Base-by-base conservation (phyloP, 2,797 vertebrate species). In the Trachops cirrhosus region DNA sequence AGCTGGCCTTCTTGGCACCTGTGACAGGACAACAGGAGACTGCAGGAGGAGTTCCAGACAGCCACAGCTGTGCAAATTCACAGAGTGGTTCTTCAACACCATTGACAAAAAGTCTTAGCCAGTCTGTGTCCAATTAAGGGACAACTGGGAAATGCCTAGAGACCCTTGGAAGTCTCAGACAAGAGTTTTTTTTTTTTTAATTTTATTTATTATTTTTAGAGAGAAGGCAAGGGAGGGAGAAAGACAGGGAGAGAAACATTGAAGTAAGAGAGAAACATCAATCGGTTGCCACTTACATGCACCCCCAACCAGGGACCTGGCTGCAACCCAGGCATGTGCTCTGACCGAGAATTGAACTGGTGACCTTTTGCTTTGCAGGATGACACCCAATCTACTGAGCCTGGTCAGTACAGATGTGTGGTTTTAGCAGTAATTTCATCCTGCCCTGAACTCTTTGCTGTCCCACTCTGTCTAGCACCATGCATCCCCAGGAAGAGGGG, bases 11-110 rank as follows among this genome's bases (percentile, higher is more conserved):
- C 73, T 48, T 1, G 18, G 86, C 99, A 99, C 97, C 98, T 99
- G 98, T 98, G 99, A 41, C 99, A 99, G 97, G 99, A 99, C 98
- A 99, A 99, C 98, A 99, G 99, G 98, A 98, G 99, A 8, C 99
- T 99, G 96, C 99, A 99, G 98, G 99, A 99, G 97, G 99, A 99
- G 97, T 99, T 99, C 73, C 99, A 99, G 97, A 99, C 99, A 0
- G 99, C 99, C 7, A 98, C 99, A 0, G 97, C 99, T 99, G 98
- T 99, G 99, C 97, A 99, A 99, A 98, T 99, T 99, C 98, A 99
- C 99, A 0, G 99, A 99, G 98, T 99, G 99, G 99, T 99, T 99
- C 98, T 99, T 99, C 98, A 99, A 98, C 98, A 99, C 98, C 1
- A 98, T 99, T 15, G 99, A 99, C 98, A 99, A 99, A 98, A 99